These are phyloP conservation scores for Darevskia nairensis DNA, from an alignment of 2,797 vertebrate species.

Conservation along the genomic window DNA sequence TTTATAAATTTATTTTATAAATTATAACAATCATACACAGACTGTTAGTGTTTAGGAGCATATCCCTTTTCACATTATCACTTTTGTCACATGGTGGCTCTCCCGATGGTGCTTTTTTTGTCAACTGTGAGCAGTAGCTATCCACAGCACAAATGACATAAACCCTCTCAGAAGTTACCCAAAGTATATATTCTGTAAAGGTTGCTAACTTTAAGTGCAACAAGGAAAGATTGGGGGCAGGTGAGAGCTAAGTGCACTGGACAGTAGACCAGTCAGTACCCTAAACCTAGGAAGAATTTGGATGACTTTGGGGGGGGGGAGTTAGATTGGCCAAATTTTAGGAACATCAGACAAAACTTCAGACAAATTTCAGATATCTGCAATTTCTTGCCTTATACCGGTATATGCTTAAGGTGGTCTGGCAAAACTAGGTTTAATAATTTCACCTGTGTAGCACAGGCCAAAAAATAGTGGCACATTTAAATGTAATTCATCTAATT, in stretches of 20 bases:
- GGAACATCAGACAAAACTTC: slow-evolving; percentile 15
- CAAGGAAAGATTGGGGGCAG: not conserved
- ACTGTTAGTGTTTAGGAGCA: not conserved
- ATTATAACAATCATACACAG: not conserved
- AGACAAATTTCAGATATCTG: too few relatives aligned
- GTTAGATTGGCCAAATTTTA: not conserved
- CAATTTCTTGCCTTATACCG: too few relatives aligned
- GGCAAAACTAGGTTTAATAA: slow-evolving; percentile 19
- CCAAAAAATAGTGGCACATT: slow-evolving; percentile 4
- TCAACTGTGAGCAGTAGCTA: not conserved
- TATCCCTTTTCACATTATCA: not conserved
- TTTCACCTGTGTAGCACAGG: not conserved
- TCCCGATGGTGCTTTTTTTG: not conserved
- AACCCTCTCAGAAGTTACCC: not conserved
- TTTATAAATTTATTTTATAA: too few relatives aligned
- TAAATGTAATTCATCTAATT: not conserved
- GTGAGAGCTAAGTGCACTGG: not conserved
- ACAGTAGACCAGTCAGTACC: not conserved
- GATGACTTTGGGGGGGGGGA: not conserved
- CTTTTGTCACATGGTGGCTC: not conserved
- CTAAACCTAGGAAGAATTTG: not conserved
- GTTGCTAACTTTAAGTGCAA: not conserved
- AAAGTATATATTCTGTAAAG: not conserved
- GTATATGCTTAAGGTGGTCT: slow-evolving; percentile 29
- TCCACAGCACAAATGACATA: not conserved